phyloP scores from a whole-genome alignment of 1,140 invertebrate genomes.

The Tetramorium parvispinum region DNA sequence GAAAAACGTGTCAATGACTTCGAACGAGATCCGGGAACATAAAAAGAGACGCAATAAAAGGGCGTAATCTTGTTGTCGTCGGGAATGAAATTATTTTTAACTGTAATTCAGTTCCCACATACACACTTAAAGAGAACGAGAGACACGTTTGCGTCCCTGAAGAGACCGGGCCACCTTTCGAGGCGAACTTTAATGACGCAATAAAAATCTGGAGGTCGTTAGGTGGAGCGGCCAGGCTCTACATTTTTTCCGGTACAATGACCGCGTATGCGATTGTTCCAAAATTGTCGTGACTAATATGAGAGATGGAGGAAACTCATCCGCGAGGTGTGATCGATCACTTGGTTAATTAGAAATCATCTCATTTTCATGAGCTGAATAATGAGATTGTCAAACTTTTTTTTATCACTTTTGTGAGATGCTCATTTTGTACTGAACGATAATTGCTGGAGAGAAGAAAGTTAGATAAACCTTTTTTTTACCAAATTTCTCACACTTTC shows the following conservation, averaged over 20 bases:
- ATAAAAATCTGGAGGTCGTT: conserved; percentile 81
- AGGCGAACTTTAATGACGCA: conserved; percentile 80
- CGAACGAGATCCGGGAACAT: conserved; percentile 15
- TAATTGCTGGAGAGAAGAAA: background rate
- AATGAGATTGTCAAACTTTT: background rate
- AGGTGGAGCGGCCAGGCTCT: conserved; percentile 73
- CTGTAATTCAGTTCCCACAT: conserved; percentile 72
- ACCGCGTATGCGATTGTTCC: conserved; percentile 74
- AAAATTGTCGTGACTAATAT: conserved; percentile 60
- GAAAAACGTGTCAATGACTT: conserved; percentile 52
- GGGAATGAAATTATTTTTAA: conserved; percentile 71
- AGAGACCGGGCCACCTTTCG: conserved; percentile 73
- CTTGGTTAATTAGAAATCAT: conserved; percentile 23
- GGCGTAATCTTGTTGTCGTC: conserved; percentile 35
- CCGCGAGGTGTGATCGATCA: background rate
- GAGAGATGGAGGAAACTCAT: background rate
- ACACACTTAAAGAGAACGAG: conserved; percentile 61
- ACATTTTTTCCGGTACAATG: conserved; percentile 78
- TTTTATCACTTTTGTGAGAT: background rate
- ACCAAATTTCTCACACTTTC: background rate
- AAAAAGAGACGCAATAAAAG: conserved; percentile 32
- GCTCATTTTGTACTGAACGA: background rate
- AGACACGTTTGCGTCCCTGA: conserved; percentile 26
- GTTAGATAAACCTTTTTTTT: background rate
- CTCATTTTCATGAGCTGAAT: background rate